Evolutionary conservation across 2,797 vertebrate species (phyloP), one percentile per base, ranked within the genome.

Genomic region (Malurus splendens): DNA sequence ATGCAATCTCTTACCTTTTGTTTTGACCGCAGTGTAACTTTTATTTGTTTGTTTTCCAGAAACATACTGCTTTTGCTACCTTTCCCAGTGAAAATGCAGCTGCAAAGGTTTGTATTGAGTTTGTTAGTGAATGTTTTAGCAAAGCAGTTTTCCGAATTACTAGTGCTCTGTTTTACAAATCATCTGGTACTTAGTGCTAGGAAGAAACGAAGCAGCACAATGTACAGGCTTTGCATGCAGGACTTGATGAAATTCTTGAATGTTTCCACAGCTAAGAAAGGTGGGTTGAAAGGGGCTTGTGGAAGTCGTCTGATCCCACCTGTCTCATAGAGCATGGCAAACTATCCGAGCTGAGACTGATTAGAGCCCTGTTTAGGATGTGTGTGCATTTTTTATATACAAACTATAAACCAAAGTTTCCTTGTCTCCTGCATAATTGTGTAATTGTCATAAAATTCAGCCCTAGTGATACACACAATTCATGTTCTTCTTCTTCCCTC

Each of bases 1-100:
- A 1, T 67, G 20, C 13, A 57, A 0, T 50, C 55, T 77, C 20
- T 47, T 60, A 27, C 0, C 6, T 42, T 70, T 75, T 45, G 3
- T 30, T 62, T 60, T 11, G 22, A 86, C 32, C 41, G 52, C 7
- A 17, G 7, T 51, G 5, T 52, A 57, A 39, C 8, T 15, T 16
- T 14, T 42, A 4, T 66, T 41, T 82, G 22, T 92, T 93, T 97
- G 1, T 94, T 94, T 96, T 97, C 79, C 82, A 98, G 98, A 99
- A 98, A 98, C 98, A 99, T 90, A 98, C 98, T 36, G 98, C 99
- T n/a, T 99, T 99, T 96, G 98, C 98, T 32, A 98, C 98, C 14
- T 99, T 99, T 82, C 95, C 96, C 70, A 98, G 96, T 94, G 98
- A 99, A 95, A 98, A 96, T 54, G 96, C 98, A 39, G 98, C 99